Evolutionary conservation across 2,888 invertebrate genomes (phyloP).

Genomic region (Bombyx huttoni): DNA sequence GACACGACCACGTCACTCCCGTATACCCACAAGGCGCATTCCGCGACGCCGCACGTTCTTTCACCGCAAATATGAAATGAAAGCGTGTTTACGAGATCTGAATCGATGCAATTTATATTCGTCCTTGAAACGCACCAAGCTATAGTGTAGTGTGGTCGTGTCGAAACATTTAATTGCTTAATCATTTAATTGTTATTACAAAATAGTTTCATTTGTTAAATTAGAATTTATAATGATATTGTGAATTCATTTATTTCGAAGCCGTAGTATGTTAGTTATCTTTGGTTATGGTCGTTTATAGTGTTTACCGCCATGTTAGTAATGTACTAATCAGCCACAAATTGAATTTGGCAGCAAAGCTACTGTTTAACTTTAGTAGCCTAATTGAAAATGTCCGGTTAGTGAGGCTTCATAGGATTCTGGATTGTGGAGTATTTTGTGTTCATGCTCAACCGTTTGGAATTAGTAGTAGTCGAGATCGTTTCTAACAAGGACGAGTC

Average conservation of each 20-base stretch:
- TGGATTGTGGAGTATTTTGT: no score
- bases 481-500: no score
- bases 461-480: background rate
- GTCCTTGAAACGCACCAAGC: background rate
- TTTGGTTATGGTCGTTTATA: background rate
- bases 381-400: background rate
- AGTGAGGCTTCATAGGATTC: background rate
- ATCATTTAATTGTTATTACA: no score
- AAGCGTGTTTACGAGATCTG: conserved; percentile 22
- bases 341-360: background rate
- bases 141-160: background rate
- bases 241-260: no score
- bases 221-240: no score
- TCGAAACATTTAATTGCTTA: background rate
- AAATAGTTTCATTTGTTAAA: no score
- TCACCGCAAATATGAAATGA: conserved; percentile 31
- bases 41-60: conserved; percentile 29
- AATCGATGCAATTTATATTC: conserved; percentile 9
- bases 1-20: conserved; percentile 47
- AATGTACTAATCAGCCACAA: background rate
- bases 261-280: no score
- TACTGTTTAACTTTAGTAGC: background rate
- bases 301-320: background rate
- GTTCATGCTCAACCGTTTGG: no score
- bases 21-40: conserved; percentile 38